Evolutionary conservation across 2,113 vertebrate genomes (phyloP).

Genomic region (Xiphophorus maculatus): DNA sequence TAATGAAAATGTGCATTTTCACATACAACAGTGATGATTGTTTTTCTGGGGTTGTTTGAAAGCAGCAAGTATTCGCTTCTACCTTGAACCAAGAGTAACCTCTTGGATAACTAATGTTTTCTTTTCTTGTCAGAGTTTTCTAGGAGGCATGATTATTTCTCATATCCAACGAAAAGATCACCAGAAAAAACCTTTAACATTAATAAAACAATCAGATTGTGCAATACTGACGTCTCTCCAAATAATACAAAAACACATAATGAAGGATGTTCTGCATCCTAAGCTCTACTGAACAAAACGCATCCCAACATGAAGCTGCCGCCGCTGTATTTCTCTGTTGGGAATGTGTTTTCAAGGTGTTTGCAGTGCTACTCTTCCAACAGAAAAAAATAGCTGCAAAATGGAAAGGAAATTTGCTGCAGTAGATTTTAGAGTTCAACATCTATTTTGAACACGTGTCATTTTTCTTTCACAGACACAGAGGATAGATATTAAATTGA

Average conservation of each 20-base stretch:
- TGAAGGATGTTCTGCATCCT: background rate
- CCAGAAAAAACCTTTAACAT: background rate
- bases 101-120: too few species aligned
- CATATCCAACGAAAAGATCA: too few species aligned
- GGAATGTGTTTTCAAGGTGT: background rate
- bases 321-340: background rate
- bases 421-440: background rate
- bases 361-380: background rate
- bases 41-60: too few species aligned
- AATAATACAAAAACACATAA: background rate
- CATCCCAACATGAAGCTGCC: background rate
- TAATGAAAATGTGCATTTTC: too few species aligned
- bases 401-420: background rate
- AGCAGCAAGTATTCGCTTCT: too few species aligned
- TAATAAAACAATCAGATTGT: too few species aligned
- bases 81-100: too few species aligned
- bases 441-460: constrained; percentile 1
- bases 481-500: constrained; percentile 22
- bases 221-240: too few species aligned
- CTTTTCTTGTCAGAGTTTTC: too few species aligned
- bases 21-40: too few species aligned
- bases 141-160: too few species aligned
- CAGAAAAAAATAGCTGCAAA: background rate
- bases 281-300: background rate
- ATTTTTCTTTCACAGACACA: background rate